A percentile compares a stretch with the other conserved stretches of the same genome.
Conservation (phyloP, 2,113 vertebrate species). For the Clarias gariepinus region DNA sequence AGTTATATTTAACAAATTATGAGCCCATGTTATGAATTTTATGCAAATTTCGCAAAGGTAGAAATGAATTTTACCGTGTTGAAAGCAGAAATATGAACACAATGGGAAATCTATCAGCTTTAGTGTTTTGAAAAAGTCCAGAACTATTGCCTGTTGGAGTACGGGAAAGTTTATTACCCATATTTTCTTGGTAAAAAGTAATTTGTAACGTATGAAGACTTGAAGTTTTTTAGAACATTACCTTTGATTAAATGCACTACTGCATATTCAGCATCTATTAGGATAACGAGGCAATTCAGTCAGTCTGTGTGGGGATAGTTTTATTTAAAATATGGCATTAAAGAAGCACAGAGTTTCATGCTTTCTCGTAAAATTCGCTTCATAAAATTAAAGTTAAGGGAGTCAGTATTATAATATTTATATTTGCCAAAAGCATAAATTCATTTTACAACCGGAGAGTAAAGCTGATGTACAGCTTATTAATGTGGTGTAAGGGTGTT, state of each 20-base stretch:
- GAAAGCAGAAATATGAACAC: background rate
- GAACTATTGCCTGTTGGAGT: background rate
- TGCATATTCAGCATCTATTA: conserved; percentile 17
- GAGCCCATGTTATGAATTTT: background rate
- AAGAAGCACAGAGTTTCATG: background rate
- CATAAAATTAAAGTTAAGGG: conserved; percentile 18
- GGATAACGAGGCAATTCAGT: conserved; percentile 12
- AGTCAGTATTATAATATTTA: conserved; percentile 29
- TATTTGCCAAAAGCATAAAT: conserved; percentile 22
- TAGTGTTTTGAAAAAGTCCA: background rate
- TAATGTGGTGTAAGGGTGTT: background rate
- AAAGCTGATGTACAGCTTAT: background rate
- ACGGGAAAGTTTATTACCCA: conserved; percentile 7
- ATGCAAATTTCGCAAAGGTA: background rate
- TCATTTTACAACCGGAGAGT: background rate
- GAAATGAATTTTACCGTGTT: background rate
- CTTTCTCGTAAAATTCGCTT: background rate
- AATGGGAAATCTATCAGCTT: background rate
- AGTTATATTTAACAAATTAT: background rate
- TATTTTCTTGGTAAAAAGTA: background rate
- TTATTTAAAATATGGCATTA: background rate
- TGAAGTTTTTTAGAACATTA: background rate
- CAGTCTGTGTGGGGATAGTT: background rate
- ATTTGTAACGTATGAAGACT: conserved; percentile 7
- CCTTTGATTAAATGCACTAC: background rate